Evolutionary conservation across 2,797 vertebrate genomes (phyloP), one percentile per base, ranked within the genome.

Genomic region (Spheniscus humboldti): DNA sequence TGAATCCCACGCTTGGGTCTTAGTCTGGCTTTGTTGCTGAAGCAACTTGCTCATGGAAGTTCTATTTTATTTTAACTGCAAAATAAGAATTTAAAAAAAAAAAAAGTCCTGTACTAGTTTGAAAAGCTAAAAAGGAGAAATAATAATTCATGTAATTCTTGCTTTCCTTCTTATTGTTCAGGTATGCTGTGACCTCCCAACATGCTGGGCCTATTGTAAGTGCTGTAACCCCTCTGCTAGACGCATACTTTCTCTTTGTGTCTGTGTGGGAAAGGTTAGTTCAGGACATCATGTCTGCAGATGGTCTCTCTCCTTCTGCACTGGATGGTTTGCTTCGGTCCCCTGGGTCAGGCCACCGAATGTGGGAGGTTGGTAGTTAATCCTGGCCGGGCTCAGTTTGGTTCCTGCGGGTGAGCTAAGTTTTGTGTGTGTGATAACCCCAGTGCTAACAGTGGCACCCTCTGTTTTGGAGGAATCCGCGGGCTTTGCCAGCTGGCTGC

Each of bases 401-500:
- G 37, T 50, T 82, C n/a, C 50, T 90, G 68, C 45, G 1, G 8
- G 33, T 66, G 90, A 78, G 83, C 89, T 48, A 9, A 35, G 68
- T 0, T 75, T 0, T 15, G 48, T 43, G 77, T 37, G 62, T 56
- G 88, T 16, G 83, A 53, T 50, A 78, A 78, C 52, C 41, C 19
- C 68, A 35, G 64, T 2, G 9, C 62, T 45, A 48, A 97, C 97
- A 97, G 97, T 95, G 92, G 95, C 83, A 37, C 62, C 64, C 94
- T 97, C 72, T 97, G 94, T 98, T 92, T 11, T 1, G 45, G 88
- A 96, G 80, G 92, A 75, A 45, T 62, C 92, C 6, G 8, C 0
- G 12, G 57, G 77, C 30, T 73, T 37, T 93, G 96, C 96, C 95
- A 96, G 90, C 95, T 97, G 97, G 96, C 95, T 69, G 63, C 95